These are phyloP conservation scores for Ivindomyrus marchei DNA, from an alignment of 2,113 vertebrate genomes.

Conservation along the genomic window DNA sequence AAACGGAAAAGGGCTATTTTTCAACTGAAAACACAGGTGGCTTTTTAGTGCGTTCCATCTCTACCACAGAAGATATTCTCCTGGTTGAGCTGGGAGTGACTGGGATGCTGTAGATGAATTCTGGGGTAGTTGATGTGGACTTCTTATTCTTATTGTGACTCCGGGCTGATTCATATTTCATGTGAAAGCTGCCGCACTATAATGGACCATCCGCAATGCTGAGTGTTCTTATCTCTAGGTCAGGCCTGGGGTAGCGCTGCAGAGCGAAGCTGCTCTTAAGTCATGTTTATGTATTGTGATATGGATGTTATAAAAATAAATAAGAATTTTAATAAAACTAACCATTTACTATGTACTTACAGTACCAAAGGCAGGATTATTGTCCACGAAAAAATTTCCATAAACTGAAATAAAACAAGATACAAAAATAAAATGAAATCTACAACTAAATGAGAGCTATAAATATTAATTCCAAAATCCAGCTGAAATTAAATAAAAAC, in stretches of 20 bases:
- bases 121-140: background rate
- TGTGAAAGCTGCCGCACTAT: background rate
- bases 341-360: background rate
- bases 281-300: background rate
- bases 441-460: background rate
- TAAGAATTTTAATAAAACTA: background rate
- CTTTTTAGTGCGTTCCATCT: background rate
- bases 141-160: background rate
- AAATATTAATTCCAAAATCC: background rate
- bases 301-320: background rate
- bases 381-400: background rate
- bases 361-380: background rate
- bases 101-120: background rate
- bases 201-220: background rate
- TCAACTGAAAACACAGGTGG: background rate
- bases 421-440: background rate
- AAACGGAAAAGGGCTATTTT: background rate
- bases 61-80: background rate
- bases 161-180: background rate
- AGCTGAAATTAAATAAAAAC: background rate
- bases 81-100: background rate
- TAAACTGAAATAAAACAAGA: background rate
- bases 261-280: background rate
- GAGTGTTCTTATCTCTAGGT: background rate
- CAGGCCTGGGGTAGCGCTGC: background rate